Base-by-base conservation (phyloP, 2,888 invertebrate genomes). In the Euclidia mi region DNA sequence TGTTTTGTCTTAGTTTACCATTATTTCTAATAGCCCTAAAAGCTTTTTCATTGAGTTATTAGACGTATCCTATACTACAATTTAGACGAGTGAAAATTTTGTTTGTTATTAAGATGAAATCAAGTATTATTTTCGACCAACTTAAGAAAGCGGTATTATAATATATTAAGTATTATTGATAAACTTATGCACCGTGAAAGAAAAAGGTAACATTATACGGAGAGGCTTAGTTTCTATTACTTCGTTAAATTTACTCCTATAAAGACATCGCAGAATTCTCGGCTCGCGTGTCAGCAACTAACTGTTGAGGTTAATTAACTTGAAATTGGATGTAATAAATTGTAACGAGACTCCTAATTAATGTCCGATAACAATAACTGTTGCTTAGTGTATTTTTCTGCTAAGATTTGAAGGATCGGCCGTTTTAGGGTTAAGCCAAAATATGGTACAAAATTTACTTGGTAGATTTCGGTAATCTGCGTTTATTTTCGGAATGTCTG, bases 301-400 rank as follows among this genome's bases (percentile, higher is more conserved):
- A 68, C 72, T 20, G 31, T 38, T 44, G 51, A 20, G 50, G 44
- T 38, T 81, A 81, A 83, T 82, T 78, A 79, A 81, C 76, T 75
- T 76, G 71, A 78, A 81, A 81, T 80, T 77, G 76, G 63, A 51
- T 66, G 71, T 70, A 71, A 78, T 84, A 82, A 82, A 81, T 82
- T 77, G 78, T 75, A 81, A 82, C 71, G 62, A 65, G 71, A 79
- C 50, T 51, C 57, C 63, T 71, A 71, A 78, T 79, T 73, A 76
- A 70, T 71, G 66, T 69, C 50, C 56, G 42, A 71, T 75, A 65
- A 52, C 50, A 55, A 61, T 56, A 53, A 12, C 37, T 65, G 66
- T 68, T 68, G 62, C 66, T 65, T 55, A 55, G 51, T 53, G 17
- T 71, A 71, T 37, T 51, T 38, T 66, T 71, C 2, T 9, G 15